Evolutionary conservation across 1,140 invertebrate species (phyloP), one percentile per base, ranked within the genome.

Genomic region (Drosophila bipectinata): DNA sequence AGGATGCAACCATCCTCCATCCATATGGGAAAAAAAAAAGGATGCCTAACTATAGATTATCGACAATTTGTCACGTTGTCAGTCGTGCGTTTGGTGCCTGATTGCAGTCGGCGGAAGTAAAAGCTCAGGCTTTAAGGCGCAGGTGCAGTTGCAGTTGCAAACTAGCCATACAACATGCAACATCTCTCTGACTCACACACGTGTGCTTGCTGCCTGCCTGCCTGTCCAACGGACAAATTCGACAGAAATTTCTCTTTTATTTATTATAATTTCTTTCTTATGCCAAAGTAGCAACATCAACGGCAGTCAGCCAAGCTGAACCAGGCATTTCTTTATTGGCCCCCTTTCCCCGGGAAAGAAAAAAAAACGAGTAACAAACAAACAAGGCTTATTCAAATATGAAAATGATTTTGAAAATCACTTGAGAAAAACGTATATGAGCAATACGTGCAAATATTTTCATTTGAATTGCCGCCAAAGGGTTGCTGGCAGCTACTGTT

Each of bases 31-130:
- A 18, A 18, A 18, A 4, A 21, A 10, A 3, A 49, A 47, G 34
- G 47, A 51, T 56, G 44, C 57, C 52, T 15, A 37, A n/a, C 21
- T 21, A 9, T 49, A 87, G 76, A 85, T 85, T 75, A 75, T 85
- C 78, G 83, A 78, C 82, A 85, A 85, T 85, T 85, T 85, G 82
- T 85, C 82, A 85, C 78, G 77, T 84, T 82, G 74, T 47, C 74
- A 78, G 82, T 77, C 83, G 83, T 87, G 82, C 82, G 79, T 82
- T 66, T 28, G 26, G 8, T 69, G 81, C 45, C 79, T 81, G 78
- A 77, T 81, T 60, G 51, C 52, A 34, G 56, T 32, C 79, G 60
- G 59, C 81, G 81, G 81, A 85, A 85, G 81, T 85, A 82, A 85
- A 78, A 81, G 79, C 79, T 61, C n/a, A 39, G 18, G 54, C 48